phyloP scores from a whole-genome alignment of 2,888 invertebrate genomes.

The Liopterus haemorrhoidalis region DNA sequence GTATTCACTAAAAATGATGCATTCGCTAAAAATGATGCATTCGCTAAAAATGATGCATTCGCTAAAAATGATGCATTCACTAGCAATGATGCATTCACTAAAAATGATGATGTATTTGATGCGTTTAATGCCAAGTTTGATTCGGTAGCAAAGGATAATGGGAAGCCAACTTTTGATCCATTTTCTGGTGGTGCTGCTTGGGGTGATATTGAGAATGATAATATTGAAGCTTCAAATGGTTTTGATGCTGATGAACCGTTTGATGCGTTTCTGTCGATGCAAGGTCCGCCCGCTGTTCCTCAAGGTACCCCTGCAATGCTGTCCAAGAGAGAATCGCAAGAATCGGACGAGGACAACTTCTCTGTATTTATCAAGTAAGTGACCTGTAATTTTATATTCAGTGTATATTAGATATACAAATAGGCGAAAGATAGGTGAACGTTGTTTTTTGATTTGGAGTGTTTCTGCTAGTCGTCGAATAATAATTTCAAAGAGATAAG shows the following conservation, averaged over 20 bases:
- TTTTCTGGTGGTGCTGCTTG: conserved; percentile 44
- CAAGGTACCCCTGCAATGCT: conserved; percentile 60
- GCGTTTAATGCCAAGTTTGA: conserved; percentile 88
- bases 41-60: conserved; percentile 6
- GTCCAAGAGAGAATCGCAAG: conserved; percentile 61
- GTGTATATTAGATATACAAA: too few species aligned
- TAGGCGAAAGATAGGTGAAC: too few species aligned
- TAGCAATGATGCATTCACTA: conserved; percentile 23
- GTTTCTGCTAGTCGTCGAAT: too few species aligned
- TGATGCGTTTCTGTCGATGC: conserved; percentile 75
- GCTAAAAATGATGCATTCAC: conserved; percentile 8
- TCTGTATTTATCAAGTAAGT: conserved; percentile 70
- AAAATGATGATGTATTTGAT: conserved; percentile 64
- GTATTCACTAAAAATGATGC: conserved; percentile 16
- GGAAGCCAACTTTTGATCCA: conserved; percentile 50
- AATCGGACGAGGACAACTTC: conserved; percentile 74
- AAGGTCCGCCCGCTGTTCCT: conserved; percentile 63
- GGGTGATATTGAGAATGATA: conserved; percentile 38
- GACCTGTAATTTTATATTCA: background rate
- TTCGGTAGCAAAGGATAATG: conserved; percentile 53
- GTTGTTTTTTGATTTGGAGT: too few species aligned
- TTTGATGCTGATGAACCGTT: conserved; percentile 70
- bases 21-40: conserved; percentile 6
- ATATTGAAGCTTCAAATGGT: conserved; percentile 45
- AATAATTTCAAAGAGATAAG: too few species aligned